These are phyloP conservation scores for Tipula lateralis DNA, from an alignment of 2,888 invertebrate genomes.

Conservation along the genomic window DNA sequence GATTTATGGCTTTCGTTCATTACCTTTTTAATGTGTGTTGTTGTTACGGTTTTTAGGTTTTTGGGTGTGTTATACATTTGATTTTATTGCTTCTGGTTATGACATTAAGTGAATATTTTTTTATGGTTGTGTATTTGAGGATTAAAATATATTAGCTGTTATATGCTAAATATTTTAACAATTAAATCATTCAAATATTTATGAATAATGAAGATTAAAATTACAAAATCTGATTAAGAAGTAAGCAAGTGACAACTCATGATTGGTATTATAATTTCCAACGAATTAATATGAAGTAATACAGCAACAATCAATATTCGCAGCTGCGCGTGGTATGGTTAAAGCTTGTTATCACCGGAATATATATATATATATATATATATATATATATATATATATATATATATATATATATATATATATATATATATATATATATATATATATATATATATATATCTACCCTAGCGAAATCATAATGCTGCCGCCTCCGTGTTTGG, in stretches of 20 bases:
- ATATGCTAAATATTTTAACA: background rate
- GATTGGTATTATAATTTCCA: too few relatives aligned
- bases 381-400: too few relatives aligned
- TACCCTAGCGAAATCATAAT: too few relatives aligned
- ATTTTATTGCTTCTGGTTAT: conserved; percentile 11
- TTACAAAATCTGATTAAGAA: background rate
- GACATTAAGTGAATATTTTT: background rate
- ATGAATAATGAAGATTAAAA: background rate
- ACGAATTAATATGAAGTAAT: too few relatives aligned
- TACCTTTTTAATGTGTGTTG: background rate
- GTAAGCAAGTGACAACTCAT: background rate
- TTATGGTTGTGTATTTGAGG: background rate
- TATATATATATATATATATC: too few relatives aligned
- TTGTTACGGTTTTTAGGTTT: background rate
- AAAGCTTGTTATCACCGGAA: too few relatives aligned
- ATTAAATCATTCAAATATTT: background rate
- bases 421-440: too few relatives aligned
- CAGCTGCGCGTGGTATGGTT: too few relatives aligned
- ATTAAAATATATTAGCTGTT: background rate
- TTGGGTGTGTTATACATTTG: background rate
- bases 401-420: too few relatives aligned
- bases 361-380: too few relatives aligned
- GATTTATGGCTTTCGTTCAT: background rate
- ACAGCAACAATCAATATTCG: too few relatives aligned
- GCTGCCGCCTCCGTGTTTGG: too few relatives aligned